These are phyloP conservation scores for Nesogale talazaci DNA, from an alignment of 2,113 vertebrate genomes.

Conservation along the genomic window DNA sequence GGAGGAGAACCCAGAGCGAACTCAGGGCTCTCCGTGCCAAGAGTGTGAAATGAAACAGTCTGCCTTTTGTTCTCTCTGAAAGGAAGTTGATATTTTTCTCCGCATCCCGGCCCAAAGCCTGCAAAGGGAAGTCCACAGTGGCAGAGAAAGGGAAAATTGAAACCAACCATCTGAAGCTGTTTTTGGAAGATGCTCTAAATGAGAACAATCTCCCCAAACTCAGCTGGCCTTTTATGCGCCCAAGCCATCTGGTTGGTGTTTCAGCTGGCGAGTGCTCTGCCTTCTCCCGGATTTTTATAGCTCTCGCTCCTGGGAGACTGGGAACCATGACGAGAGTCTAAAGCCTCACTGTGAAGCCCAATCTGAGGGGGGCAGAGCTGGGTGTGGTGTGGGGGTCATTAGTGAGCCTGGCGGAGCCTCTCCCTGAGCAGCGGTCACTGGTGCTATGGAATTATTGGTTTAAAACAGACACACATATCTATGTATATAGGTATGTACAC, in stretches of 20 bases:
- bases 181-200: slow-evolving; percentile 43
- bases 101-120: not conserved
- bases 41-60: slow-evolving; percentile 9
- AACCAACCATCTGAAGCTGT: slow-evolving; percentile 30
- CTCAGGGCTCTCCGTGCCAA: not conserved
- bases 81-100: slow-evolving; percentile 48
- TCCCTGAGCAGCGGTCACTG: slow-evolving; percentile 21
- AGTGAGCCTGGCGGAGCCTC: not conserved
- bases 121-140: slow-evolving; percentile 14
- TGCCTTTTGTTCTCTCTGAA: not conserved
- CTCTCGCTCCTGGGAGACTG: slow-evolving; percentile 28
- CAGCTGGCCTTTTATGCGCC: slow-evolving; percentile 46
- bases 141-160: slow-evolving; percentile 30
- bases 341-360: not conserved
- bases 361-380: not conserved
- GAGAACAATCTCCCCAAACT: slow-evolving; percentile 63
- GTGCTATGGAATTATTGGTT: not conserved
- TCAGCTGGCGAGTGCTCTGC: not conserved
- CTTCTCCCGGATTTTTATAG: slow-evolving; percentile 47
- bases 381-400: not conserved
- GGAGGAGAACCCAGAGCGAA: slow-evolving; percentile 19
- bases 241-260: slow-evolving; percentile 56
- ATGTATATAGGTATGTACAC: too few relatives aligned
- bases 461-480: not conserved
- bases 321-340: not conserved